Base-by-base conservation (phyloP, 2,888 invertebrate genomes). In the Cheiracanthium punctorium region DNA sequence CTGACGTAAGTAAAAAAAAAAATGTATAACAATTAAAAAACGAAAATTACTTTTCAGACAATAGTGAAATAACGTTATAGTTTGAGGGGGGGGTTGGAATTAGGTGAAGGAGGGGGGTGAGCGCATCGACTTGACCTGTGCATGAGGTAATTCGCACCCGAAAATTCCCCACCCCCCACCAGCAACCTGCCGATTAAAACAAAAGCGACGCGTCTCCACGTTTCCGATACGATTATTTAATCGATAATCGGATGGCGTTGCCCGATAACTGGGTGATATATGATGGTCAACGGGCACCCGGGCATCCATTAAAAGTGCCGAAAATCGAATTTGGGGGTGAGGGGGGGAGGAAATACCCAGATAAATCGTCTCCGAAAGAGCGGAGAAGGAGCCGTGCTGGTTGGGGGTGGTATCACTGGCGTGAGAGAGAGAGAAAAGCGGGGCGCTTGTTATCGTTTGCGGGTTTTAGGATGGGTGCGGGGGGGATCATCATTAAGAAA, bases 171-270 rank as follows among this genome's bases (percentile, higher is more conserved):
- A 17, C 14, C 43, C 37, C 37, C 71, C n/a, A n/a, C n/a, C n/a
- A n/a, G n/a, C n/a, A n/a, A n/a, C n/a, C n/a, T n/a, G 14, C 65
- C 82, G 75, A 82, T 82, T 82, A 82, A n/a, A 82, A 82, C 76
- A 82, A 82, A 76, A 82, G 82, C 76, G 72, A 73, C 58, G 33
- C 75, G 58, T 67, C 52, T 85, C n/a, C n/a, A n/a, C n/a, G n/a
- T n/a, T n/a, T n/a, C n/a, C 84, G 84, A 85, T 85, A 85, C 84
- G 84, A 85, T 85, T 85, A 85, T 74, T 74, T 73, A 85, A 84
- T 84, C 84, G 84, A 84, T 84, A 84, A 84, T 84, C 84, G 84
- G 77, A 77, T 84, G 77, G 77, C 52, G 71, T 70, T 52, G 37
- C 43, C 79, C 79, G 79, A 85, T 85, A 85, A 74, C 79, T 85